Percentiles rank a stretch among this genome's conserved stretches.
These are phyloP conservation scores for Cephonodes hylas DNA, from an alignment of 2,888 invertebrate species.

Conservation along the genomic window DNA sequence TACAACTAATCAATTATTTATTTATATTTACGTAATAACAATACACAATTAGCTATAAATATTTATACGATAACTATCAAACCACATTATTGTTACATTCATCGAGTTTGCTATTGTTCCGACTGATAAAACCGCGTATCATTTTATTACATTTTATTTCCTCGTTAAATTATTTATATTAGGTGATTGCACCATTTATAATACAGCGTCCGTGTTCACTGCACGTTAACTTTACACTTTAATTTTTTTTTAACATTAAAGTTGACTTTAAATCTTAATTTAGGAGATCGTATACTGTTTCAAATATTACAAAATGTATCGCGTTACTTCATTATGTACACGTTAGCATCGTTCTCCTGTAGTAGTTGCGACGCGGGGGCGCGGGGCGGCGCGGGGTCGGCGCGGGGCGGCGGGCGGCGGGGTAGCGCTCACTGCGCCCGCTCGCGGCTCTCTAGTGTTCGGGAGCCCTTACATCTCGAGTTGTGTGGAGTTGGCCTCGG, in stretches of 20 bases:
- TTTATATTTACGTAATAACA: conserved; percentile 81
- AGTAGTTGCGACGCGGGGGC: conserved; percentile 55
- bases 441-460: conserved; percentile 14
- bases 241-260: conserved; percentile 66
- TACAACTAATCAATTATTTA: conserved; percentile 80
- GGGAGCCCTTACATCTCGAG: conserved; percentile 21
- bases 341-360: conserved; percentile 76
- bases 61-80: conserved; percentile 81
- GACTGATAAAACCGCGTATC: conserved; percentile 53
- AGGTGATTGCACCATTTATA: conserved; percentile 65
- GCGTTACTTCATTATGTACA: conserved; percentile 70
- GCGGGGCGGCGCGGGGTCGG: conserved; percentile 23
- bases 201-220: conserved; percentile 71
- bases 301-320: conserved; percentile 80
- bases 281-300: conserved; percentile 82
- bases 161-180: conserved; percentile 44
- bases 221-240: conserved; percentile 58
- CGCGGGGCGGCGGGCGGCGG: conserved; percentile 20
- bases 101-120: conserved; percentile 64
- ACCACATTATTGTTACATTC: conserved; percentile 75
- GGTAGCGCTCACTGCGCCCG: conserved; percentile 13
- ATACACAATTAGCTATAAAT: conserved; percentile 82
- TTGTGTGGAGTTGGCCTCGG: conserved; percentile 27
- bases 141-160: conserved; percentile 12
- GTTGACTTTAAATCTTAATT: conserved; percentile 81